Base-by-base conservation (phyloP, 2,797 vertebrate species). In the Anniella stebbinsi region DNA sequence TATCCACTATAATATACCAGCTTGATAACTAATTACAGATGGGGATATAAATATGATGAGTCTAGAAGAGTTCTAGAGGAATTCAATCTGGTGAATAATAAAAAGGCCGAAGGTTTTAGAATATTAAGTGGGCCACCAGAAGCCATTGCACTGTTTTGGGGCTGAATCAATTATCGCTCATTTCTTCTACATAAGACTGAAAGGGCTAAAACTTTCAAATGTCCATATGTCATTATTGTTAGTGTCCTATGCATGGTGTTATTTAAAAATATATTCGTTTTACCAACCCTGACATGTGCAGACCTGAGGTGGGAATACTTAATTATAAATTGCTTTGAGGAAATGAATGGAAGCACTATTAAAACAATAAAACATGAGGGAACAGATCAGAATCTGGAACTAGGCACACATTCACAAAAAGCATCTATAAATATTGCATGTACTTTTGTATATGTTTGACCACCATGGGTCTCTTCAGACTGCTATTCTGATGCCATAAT, bases 361-460 rank as follows among this genome's bases (percentile, higher is more conserved):
- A 51, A 30, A 60, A 69, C n/a, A n/a, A 69, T 21, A 67, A 41
- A 18, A 1, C 30, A 28, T 45, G 54, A 93, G n/a, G 67, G 70
- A 76, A 91, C 75, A 73, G 90, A 54, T 70, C 48, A 75, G 57
- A 67, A 28, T 86, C 69, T 89, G 82, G 67, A 84, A 87, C 80
- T 51, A 60, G 67, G 28, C 36, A 67, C 15, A 33, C 25, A 28
- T 83, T 76, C n/a, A 69, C 7, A 72, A 81, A n/a, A 73, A 41
- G 69, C 8, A 70, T 81, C n/a, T 60, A 54, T 63, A 60, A 80
- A 57, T 77, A 57, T 6, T 54, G 48, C 30, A 72, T 70, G 1
- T 41, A 48, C 33, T 18, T 75, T 51, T 57, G 23, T 69, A 77
- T 36, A 36, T 69, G 75, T 76, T n/a, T 51, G 51, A 36, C 66